Evolutionary conservation across 2,113 vertebrate species (phyloP), one percentile per base, ranked within the genome.

Genomic region (Microtus montanus): DNA sequence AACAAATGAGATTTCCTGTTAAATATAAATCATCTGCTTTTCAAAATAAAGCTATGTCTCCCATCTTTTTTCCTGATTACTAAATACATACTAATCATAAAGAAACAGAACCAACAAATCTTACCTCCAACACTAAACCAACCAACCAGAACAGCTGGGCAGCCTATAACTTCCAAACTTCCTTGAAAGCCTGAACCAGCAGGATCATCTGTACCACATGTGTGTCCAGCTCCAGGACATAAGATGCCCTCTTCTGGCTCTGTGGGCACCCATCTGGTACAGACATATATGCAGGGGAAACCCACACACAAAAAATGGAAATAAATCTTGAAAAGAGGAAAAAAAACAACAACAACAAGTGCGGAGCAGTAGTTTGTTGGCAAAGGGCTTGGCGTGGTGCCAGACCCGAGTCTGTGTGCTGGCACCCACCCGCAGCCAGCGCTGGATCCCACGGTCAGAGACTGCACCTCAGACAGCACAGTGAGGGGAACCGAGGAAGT

Each of bases 1-100:
- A 79, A 79, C 14, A 88, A 79, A 66, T 79, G 38, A 90, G 93
- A 93, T 86, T 79, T 84, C 44, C 30, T 78, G 44, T 35, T 22
- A 93, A 78, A 15, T 64, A 79, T 0, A 95, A 41, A 24, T 33
- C 52, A 90, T 66, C 35, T 80, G 24, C 83, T 95, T 96, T 87
- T 7, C 52, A 95, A 93, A 96, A 86, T 9, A 74, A 90, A 85
- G 7, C 5, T 38, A n/a, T 85, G 3, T 88, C 89, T 90, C 22
- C 61, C 90, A 30, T 14, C 89, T 91, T 90, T 92, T 58, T 20
- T 58, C 58, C 87, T 92, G 41, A 92, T 88, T 83, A 71, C 19
- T 33, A 92, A 92, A 94, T 68, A 78, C 1, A 26, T 66, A 64
- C 68, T 89, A 85, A 89, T 2, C 89, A 77, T 89, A 78, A 30